phyloP scores from a whole-genome alignment of 2,888 invertebrate species.

The Hartigia nigra region DNA sequence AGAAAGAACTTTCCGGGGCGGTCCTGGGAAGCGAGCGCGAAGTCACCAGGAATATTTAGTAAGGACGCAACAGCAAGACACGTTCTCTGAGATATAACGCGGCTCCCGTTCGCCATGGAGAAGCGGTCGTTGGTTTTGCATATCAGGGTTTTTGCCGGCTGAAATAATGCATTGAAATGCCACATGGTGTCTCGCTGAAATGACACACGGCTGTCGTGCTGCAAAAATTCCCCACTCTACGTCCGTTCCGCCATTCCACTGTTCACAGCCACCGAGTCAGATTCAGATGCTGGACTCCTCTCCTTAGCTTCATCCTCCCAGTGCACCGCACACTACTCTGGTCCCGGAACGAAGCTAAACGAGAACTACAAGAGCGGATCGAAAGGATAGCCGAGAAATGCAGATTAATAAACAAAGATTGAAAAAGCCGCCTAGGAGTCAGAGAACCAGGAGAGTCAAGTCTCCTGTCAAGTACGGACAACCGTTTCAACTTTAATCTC shows the following conservation, averaged over 20 bases:
- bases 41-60: conserved; percentile 10
- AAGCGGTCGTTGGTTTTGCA: conserved; percentile 55
- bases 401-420: conserved; percentile 27
- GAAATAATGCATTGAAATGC: conserved; percentile 65
- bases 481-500: conserved; percentile 24
- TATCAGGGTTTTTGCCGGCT: conserved; percentile 61
- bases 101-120: conserved; percentile 26
- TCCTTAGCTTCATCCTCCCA: background rate
- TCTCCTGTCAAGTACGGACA: conserved; percentile 21
- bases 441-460: conserved; percentile 7
- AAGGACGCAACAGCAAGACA: background rate
- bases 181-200: conserved; percentile 60
- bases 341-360: conserved; percentile 3
- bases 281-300: background rate
- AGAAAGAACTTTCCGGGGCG: background rate
- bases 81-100: conserved; percentile 1
- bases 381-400: conserved; percentile 21
- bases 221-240: background rate
- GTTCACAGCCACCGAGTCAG: background rate
- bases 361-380: conserved; percentile 6
- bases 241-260: background rate
- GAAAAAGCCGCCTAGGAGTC: conserved; percentile 9
- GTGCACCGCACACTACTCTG: background rate
- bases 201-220: conserved; percentile 59
- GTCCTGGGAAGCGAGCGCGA: conserved; percentile 3